Percentiles rank a stretch among this genome's conserved stretches.
Evolutionary conservation across 2,888 invertebrate species (phyloP).

Genomic region (Ichneumon xanthorius): DNA sequence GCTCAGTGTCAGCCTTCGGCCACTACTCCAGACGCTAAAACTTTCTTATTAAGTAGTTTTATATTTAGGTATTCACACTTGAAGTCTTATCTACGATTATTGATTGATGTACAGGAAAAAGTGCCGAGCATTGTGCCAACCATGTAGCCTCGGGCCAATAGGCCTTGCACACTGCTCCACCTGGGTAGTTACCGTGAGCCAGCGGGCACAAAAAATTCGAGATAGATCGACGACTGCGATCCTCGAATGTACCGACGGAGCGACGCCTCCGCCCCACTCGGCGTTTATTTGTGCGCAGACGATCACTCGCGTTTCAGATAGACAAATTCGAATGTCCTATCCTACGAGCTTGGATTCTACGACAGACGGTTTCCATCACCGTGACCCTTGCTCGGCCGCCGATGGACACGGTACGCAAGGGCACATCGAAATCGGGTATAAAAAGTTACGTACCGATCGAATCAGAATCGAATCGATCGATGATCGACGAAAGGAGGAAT

Average conservation of each 20-base stretch:
- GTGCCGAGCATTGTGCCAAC: too few relatives aligned
- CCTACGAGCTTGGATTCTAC: background rate
- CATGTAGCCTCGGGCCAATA: constrained; percentile 5
- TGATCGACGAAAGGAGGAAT: constrained; percentile 18
- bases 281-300: constrained; percentile 2
- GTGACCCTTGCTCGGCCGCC: background rate
- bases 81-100: too few relatives aligned
- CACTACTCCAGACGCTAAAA: too few relatives aligned
- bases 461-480: constrained; percentile 2
- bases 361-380: too few relatives aligned
- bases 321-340: background rate
- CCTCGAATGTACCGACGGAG: constrained; percentile 19
- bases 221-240: constrained; percentile 16
- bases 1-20: too few relatives aligned
- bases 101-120: too few relatives aligned
- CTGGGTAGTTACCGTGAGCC: constrained; percentile 15
- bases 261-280: constrained; percentile 24
- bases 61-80: too few relatives aligned
- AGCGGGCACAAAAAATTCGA: background rate
- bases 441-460: background rate
- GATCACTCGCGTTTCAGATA: background rate
- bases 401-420: background rate
- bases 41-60: too few relatives aligned
- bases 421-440: background rate
- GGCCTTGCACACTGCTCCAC: constrained; percentile 22